Percentiles rank a stretch among this genome's conserved stretches.
These are phyloP conservation scores for Octopus sinensis DNA, from an alignment of 1,140 invertebrate species.

Conservation along the genomic window DNA sequence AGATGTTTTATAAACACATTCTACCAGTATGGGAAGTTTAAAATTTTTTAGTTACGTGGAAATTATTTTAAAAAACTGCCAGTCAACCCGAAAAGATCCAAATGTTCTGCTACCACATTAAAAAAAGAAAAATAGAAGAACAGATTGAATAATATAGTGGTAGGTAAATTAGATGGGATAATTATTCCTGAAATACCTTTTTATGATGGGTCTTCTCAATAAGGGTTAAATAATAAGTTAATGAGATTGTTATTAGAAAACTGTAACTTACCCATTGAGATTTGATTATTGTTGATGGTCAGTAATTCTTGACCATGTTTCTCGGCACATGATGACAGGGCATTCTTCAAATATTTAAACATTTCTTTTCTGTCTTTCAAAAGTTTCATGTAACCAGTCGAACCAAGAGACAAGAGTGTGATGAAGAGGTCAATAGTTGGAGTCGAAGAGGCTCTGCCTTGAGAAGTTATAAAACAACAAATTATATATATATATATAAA, in stretches of 20 bases:
- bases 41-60: no score
- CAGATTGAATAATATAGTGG: no score
- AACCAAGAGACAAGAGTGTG: constrained; percentile 74
- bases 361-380: constrained; percentile 67
- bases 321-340: constrained; percentile 64
- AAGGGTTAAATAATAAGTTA: no score
- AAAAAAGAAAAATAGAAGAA: no score
- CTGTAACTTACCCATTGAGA: constrained; percentile 70
- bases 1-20: no score
- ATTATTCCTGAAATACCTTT: no score
- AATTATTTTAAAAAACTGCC: no score
- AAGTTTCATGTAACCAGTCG: constrained; percentile 67
- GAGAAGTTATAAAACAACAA: constrained; percentile 19
- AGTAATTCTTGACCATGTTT: constrained; percentile 68
- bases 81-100: no score
- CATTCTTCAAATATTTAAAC: constrained; percentile 67
- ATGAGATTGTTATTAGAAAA: background rate
- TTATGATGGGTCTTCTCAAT: no score
- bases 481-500: background rate
- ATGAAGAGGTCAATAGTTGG: constrained; percentile 78
- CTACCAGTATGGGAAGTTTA: no score
- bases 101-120: no score
- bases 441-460: constrained; percentile 71
- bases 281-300: constrained; percentile 69
- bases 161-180: no score